A percentile compares a stretch with the other conserved stretches of the same genome.
phyloP scores from a whole-genome alignment of 35 echinoderm and acorn worm species.

The Chiridota heheva region DNA sequence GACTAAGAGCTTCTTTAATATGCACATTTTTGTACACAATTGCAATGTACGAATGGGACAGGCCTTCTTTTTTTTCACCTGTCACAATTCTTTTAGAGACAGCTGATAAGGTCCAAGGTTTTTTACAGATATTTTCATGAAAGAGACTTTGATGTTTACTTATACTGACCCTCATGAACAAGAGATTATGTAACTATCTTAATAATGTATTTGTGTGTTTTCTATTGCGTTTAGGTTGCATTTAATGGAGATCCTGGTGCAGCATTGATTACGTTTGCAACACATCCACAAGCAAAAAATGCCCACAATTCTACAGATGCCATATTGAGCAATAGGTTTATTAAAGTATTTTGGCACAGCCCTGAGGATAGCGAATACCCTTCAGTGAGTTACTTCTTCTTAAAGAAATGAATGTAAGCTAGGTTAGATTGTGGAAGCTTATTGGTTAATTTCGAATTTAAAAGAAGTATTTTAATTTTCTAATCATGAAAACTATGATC shows the following conservation, averaged over 20 bases:
- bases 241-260: slow-evolving; percentile 74
- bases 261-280: slow-evolving; percentile 80
- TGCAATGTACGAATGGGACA: too few species aligned
- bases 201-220: not conserved
- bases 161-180: not conserved
- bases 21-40: too few species aligned
- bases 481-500: too few species aligned
- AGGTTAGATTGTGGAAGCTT: too few species aligned
- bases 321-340: slow-evolving; percentile 90
- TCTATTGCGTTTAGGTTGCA: slow-evolving; percentile 59
- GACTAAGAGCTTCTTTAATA: too few species aligned
- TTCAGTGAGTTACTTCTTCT: not conserved
- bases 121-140: too few species aligned
- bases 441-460: too few species aligned
- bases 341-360: slow-evolving; percentile 93
- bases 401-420: too few species aligned
- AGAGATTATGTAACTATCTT: not conserved
- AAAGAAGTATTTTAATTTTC: too few species aligned
- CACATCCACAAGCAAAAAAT: slow-evolving; percentile 74
- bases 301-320: slow-evolving; percentile 82
- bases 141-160: not conserved
- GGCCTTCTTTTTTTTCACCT: too few species aligned
- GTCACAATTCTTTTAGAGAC: too few species aligned
- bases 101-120: too few species aligned
- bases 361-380: slow-evolving; percentile 31